Evolutionary conservation across 2,888 invertebrate species (phyloP), one percentile per base, ranked within the genome.

Genomic region (Mythimna impura): DNA sequence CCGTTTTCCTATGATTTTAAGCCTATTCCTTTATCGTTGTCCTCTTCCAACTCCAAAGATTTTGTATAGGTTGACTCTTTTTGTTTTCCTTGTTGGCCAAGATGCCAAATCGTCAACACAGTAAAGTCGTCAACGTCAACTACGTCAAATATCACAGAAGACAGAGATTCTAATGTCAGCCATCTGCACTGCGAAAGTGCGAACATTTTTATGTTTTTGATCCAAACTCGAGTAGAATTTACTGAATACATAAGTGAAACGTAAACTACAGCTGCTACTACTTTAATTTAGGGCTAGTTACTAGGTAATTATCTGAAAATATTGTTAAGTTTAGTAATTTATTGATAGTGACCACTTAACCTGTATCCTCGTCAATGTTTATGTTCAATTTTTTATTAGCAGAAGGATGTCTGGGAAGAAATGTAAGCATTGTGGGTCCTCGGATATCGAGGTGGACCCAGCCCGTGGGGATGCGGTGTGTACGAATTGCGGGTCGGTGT

Each of bases 391-490:
- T 80, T 76, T 71, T 61, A 43, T 72, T 60, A 60, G 71, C 70
- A 86, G 85, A 64, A 83, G 65, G n/a, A 96, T 95, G 96, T 94
- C 95, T 71, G 98, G 97, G n/a, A 97, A 97, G 87, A 98, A 98
- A 91, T 99, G 99, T 94, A 98, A 98, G 91, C 98, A 98, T 89
- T 99, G 99, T 92, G 98, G 98, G 20, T 98, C 98, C 55, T 97
- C 98, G 8, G 99, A 99, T 80, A 98, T 99, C 78, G 99, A 99
- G 94, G 98, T 98, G 77, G 99, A 99, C 93, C 98, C 99, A 76
- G 98, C 98, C 34, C 97, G 99, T 88, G 99, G 99, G 52, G 99
- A 99, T 97, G 98, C 98, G 14, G 99, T 99, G 1, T 99, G 99
- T 93, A 99, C 98, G 40, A 98, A 97, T 90, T 99, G 99, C 95